Evolutionary conservation across 2,797 vertebrate species (phyloP).

Genomic region (Rhadinocentrus ornatus): DNA sequence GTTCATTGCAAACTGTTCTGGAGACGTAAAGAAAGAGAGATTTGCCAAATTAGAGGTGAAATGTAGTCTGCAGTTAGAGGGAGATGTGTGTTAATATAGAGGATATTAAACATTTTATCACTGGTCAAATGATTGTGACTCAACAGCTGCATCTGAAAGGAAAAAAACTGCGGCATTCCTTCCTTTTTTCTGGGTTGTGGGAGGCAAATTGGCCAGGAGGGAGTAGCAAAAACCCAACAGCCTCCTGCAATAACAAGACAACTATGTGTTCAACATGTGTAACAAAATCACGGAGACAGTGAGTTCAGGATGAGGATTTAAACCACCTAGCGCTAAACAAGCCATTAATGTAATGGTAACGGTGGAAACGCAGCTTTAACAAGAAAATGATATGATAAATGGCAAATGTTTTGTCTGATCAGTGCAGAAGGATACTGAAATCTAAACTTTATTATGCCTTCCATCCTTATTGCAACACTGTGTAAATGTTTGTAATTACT

Average conservation of each 20-base stretch:
- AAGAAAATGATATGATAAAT: conserved; percentile 4
- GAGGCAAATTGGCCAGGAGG: conserved; percentile 48
- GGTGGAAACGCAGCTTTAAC: not conserved
- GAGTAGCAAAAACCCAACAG: conserved; percentile 29
- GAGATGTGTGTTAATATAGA: conserved; percentile 16
- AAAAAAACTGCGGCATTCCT: not conserved
- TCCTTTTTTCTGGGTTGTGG: conserved; percentile 6
- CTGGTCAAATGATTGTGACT: conserved; percentile 15
- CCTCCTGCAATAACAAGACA: conserved; percentile 22
- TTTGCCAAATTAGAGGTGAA: not conserved
- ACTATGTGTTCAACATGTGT: conserved; percentile 26
- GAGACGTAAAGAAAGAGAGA: not conserved
- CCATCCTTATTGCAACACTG: not conserved
- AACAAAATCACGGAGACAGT: conserved; percentile 29
- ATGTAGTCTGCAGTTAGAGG: not conserved
- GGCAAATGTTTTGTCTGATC: not conserved
- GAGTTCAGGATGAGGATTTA: conserved; percentile 17
- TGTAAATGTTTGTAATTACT: conserved; percentile 13
- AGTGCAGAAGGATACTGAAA: conserved; percentile 4
- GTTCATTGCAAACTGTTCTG: not conserved
- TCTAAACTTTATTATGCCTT: conserved; percentile 2
- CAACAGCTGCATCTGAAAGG: conserved; percentile 16
- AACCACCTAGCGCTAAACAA: conserved; percentile 23
- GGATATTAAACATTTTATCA: conserved; percentile 45
- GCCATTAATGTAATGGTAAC: conserved; percentile 8